Evolutionary conservation across 2,113 vertebrate species (phyloP).

Genomic region (Atlantisia rogersi): DNA sequence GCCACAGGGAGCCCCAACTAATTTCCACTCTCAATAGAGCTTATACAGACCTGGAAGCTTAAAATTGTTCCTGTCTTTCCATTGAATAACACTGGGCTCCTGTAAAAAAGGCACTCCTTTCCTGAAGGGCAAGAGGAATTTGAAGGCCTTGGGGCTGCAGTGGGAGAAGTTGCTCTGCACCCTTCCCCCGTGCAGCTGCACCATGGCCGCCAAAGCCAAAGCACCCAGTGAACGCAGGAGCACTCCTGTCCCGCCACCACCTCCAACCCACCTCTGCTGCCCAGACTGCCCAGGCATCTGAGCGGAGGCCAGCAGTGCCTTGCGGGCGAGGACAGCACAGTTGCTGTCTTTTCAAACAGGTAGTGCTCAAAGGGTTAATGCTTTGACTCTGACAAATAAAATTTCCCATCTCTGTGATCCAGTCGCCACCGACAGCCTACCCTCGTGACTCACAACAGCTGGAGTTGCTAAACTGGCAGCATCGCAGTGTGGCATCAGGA

Average conservation of each 20-base stretch:
- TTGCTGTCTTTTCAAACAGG: not conserved
- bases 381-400: not conserved
- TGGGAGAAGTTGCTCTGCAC: not conserved
- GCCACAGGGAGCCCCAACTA: constrained; percentile 67
- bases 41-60: constrained; percentile 70
- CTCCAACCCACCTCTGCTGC: not conserved
- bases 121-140: constrained; percentile 35
- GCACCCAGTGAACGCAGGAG: not conserved
- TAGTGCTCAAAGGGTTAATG: not conserved
- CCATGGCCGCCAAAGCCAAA: not conserved
- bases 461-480: constrained; percentile 29
- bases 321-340: rapidly evolving
- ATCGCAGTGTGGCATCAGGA: not conserved
- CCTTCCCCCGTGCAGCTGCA: not conserved
- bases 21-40: constrained; percentile 73
- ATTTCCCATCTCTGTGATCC: not conserved
- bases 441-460: constrained; percentile 26
- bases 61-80: constrained; percentile 64
- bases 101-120: constrained; percentile 49
- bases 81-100: constrained; percentile 51
- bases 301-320: not conserved
- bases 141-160: not conserved
- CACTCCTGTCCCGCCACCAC: not conserved
- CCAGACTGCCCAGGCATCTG: rapidly evolving
- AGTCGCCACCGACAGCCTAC: not conserved